A percentile compares a stretch with the other conserved stretches of the same genome.
Evolutionary conservation across 2,113 vertebrate species (phyloP).

Genomic region (Catharus minimus): DNA sequence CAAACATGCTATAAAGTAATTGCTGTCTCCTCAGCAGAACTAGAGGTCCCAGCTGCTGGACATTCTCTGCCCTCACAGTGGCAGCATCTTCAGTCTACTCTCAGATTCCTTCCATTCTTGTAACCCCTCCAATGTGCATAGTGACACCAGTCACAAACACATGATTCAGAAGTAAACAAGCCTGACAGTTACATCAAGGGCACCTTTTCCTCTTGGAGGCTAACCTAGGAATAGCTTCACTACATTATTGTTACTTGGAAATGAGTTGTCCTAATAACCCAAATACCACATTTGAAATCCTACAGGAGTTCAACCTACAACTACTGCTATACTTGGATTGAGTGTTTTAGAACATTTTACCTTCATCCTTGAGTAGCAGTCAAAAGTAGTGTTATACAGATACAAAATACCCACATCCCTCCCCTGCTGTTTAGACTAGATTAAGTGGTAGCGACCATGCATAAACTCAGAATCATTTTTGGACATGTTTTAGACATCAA

Average conservation of each 20-base stretch:
- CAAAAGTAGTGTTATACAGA: not conserved
- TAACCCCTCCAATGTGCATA: not conserved
- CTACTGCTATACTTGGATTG: not conserved
- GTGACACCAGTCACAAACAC: not conserved
- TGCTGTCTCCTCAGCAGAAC: not conserved
- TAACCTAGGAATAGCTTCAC: not conserved
- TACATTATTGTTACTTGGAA: not conserved
- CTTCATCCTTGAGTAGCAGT: not conserved
- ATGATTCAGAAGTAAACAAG: not conserved
- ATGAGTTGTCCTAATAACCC: conserved; percentile 17
- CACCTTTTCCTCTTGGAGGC: not conserved
- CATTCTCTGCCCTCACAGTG: not conserved
- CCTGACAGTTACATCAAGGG: not conserved
- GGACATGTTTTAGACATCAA: not conserved
- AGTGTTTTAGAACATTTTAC: not conserved
- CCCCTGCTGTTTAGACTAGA: not conserved
- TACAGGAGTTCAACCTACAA: not conserved
- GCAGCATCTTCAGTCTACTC: not conserved
- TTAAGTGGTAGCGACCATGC: not conserved
- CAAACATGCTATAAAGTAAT: rapidly evolving
- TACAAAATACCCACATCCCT: not conserved
- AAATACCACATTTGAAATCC: conserved; percentile 15
- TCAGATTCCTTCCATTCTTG: not conserved
- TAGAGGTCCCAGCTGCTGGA: not conserved
- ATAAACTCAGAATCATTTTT: not conserved